These are phyloP conservation scores for Kobus ellipsiprymnus DNA, from an alignment of 2,113 vertebrate species.

Conservation along the genomic window DNA sequence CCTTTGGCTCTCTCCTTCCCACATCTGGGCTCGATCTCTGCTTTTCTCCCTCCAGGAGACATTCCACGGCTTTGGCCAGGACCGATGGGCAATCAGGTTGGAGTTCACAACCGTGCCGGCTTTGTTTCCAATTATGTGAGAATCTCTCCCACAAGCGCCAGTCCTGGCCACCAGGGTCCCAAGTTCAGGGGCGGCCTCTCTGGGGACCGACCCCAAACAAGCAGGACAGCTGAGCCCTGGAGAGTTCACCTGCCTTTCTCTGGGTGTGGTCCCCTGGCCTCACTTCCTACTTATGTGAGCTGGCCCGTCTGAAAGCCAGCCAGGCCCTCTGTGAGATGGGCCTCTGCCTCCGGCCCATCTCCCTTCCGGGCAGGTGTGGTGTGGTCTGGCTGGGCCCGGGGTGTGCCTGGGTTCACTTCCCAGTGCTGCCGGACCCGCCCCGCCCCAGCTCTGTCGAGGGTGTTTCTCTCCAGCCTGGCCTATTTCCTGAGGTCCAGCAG, in stretches of 20 bases:
- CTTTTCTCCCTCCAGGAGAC: conserved; percentile 71
- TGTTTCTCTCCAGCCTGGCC: not conserved
- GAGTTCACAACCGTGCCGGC: conserved; percentile 24
- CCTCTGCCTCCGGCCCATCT: not conserved
- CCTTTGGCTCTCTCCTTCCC: conserved; percentile 69
- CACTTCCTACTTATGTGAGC: not conserved
- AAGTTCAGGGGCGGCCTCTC: not conserved
- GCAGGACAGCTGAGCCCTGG: not conserved
- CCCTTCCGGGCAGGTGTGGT: not conserved
- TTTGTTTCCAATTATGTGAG: conserved; percentile 76
- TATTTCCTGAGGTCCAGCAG: conserved; percentile 4
- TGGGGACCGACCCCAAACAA: not conserved
- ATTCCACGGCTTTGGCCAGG: conserved; percentile 77
- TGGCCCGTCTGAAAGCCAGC: not conserved
- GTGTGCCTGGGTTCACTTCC: not conserved
- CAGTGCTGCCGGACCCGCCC: not conserved
- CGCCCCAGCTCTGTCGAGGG: not conserved
- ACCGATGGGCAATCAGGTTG: conserved; percentile 63
- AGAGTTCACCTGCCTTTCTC: not conserved
- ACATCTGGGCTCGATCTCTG: conserved; percentile 77
- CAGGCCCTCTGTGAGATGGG: not conserved
- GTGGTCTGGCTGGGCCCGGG: not conserved
- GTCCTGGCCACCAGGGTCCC: not conserved
- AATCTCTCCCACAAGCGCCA: conserved; percentile 65
- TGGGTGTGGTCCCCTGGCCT: not conserved